Evolutionary conservation across 2,888 invertebrate species (phyloP), one percentile per base, ranked within the genome.

Genomic region (Proisotoma minuta): DNA sequence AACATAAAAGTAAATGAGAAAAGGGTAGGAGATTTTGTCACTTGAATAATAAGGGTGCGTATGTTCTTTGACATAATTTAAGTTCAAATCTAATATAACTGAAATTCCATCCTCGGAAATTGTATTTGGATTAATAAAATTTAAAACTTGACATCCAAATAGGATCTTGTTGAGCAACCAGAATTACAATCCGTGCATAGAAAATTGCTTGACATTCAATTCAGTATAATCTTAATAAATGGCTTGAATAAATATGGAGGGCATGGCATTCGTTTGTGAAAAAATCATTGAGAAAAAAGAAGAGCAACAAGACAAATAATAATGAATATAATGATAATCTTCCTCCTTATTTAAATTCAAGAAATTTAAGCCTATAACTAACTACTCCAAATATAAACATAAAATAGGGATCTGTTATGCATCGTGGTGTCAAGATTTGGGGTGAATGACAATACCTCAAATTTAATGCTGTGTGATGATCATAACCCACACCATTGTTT

Each of bases 211-310:
- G 43, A 43, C 43, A 43, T 43, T 43, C 43, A 43, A 43, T 43
- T 18, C 43, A 43, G 18, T 34, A 26, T 54, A 54, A 54, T 54
- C 53, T 54, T 54, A 54, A 54, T 54, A 54, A 54, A 54, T 54
- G 34, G 53, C 29, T 28, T 5, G 28, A 18, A 34, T 39, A 54
- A 54, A 54, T 54, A 23, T 39, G 50, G 23, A 22, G 26, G 10
- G 5, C 10, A 50, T 10, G 20, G 8, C 34, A 43, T 5, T n/a
- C n/a, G n/a, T n/a, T n/a, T n/a, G n/a, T n/a, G n/a, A n/a, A n/a
- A n/a, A n/a, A 15, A 50, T n/a, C 50, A 50, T 23, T 34, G 8
- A 8, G 12, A 34, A 50, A 50, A 50, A 47, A 5, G 5, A 10
- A 47, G n/a, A 5, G 26, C 23, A 18, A 26, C 23, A 50, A 22